phyloP scores from a whole-genome alignment of 2,888 invertebrate species.

The Mythimna pallens region DNA sequence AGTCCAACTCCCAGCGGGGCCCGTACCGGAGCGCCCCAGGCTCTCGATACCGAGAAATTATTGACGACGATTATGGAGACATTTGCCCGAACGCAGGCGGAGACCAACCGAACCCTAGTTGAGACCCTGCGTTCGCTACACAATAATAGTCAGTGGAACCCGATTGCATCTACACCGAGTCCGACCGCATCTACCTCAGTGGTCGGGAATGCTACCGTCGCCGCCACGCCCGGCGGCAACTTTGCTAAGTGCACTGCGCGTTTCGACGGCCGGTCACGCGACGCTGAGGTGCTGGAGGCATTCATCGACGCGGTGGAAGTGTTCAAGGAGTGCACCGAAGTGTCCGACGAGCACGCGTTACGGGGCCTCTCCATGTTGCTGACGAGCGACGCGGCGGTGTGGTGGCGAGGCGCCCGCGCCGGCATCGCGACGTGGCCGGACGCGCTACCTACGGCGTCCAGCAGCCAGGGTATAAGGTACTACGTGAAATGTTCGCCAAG shows the following conservation, averaged over 20 bases:
- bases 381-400: too few relatives aligned
- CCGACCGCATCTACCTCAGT: background rate
- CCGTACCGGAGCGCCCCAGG: background rate
- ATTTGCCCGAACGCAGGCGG: constrained; percentile 1
- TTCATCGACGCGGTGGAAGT: too few relatives aligned
- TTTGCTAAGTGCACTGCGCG: background rate
- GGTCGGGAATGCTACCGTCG: background rate
- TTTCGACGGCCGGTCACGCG: background rate
- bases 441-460: too few relatives aligned
- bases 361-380: too few relatives aligned
- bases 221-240: background rate
- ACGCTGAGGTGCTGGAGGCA: background rate
- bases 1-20: background rate
- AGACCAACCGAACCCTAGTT: constrained; percentile 2
- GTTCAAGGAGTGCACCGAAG: too few relatives aligned
- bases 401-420: too few relatives aligned
- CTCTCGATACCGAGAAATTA: background rate
- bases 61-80: constrained; percentile 4
- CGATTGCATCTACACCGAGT: background rate
- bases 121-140: constrained; percentile 1
- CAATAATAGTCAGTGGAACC: background rate
- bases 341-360: too few relatives aligned
- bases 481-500: too few relatives aligned
- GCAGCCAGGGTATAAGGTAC: too few relatives aligned
- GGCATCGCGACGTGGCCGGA: too few relatives aligned